These are phyloP conservation scores for Brachypodius melanocephalos DNA, from an alignment of 2,113 vertebrate species.

Conservation along the genomic window DNA sequence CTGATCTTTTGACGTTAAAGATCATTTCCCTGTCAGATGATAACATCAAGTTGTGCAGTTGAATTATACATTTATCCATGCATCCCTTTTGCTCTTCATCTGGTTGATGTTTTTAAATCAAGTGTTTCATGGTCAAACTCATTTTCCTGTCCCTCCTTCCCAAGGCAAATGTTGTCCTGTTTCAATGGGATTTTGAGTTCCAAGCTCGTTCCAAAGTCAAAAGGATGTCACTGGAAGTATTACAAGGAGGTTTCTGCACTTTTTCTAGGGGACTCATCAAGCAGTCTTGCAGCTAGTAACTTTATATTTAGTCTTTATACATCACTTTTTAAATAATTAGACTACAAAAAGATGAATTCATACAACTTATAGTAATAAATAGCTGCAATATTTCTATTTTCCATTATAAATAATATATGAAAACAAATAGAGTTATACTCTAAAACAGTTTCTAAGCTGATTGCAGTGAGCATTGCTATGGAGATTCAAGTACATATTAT, in stretches of 20 bases:
- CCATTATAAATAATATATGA: background rate
- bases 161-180: background rate
- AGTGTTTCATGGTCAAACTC: background rate
- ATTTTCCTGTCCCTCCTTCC: slow-evolving; percentile 28
- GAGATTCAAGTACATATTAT: background rate
- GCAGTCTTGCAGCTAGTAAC: background rate
- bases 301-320: background rate
- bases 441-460: background rate
- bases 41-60: slow-evolving; percentile 10
- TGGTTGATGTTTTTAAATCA: slow-evolving; percentile 5
- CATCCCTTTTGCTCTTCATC: background rate
- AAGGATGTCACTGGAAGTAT: background rate
- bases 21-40: slow-evolving; percentile 15
- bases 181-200: background rate
- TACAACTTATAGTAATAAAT: background rate
- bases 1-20: slow-evolving; percentile 34
- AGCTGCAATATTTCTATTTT: background rate
- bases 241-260: background rate
- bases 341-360: background rate
- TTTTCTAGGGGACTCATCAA: background rate
- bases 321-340: background rate
- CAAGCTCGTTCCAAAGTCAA: background rate
- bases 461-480: background rate
- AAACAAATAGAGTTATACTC: background rate
- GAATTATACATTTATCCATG: background rate